These are phyloP conservation scores for Crambe crambe DNA, from an alignment of 37 sponge, comb jelly and placozoan genomes.

Conservation along the genomic window DNA sequence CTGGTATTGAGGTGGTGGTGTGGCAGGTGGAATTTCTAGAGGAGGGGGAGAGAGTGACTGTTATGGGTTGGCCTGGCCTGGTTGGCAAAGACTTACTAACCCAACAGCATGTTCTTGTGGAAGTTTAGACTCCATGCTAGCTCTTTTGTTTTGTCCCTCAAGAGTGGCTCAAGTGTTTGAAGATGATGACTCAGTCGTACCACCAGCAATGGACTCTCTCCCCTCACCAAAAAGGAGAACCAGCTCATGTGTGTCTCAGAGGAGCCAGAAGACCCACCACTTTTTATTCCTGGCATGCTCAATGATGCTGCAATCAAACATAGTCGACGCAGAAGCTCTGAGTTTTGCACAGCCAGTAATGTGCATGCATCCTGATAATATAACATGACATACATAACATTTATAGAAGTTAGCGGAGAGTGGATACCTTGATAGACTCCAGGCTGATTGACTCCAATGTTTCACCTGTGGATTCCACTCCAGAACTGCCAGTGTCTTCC, in stretches of 20 bases:
- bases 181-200: background rate
- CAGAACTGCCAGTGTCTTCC: background rate
- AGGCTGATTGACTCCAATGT: conserved; percentile 9
- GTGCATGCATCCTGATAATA: conserved; percentile 40
- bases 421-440: background rate
- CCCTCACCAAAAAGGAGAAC: background rate
- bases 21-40: background rate
- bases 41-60: background rate
- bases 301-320: conserved; percentile 18
- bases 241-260: background rate
- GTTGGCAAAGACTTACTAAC: conserved; percentile 7
- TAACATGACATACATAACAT: background rate
- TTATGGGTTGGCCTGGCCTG: background rate
- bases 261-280: background rate
- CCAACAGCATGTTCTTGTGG: conserved; percentile 32
- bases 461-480: background rate
- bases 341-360: conserved; percentile 49
- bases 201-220: background rate
- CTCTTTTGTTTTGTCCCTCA: background rate
- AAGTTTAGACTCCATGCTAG: conserved; percentile 42
- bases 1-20: background rate
- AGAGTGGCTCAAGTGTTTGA: background rate
- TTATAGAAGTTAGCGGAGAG: background rate
- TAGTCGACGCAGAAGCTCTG: conserved; percentile 35
- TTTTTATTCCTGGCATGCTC: no score